Base-by-base conservation (phyloP, 2,113 vertebrate species). In the Pedionomus torquatus region DNA sequence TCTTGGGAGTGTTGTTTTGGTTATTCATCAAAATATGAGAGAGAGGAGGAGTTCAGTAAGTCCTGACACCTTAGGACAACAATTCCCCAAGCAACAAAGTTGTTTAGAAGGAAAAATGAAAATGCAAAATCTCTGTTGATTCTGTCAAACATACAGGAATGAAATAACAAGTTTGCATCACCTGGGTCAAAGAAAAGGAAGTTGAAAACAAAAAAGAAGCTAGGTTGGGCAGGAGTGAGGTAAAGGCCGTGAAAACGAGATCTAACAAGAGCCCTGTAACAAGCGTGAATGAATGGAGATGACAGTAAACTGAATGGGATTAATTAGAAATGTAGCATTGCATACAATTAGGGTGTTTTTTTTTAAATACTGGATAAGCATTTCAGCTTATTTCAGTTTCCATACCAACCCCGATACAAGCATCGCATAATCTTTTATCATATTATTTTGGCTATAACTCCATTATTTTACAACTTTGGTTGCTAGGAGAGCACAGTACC, bases 391-490 rank as follows among this genome's bases (percentile, higher is more conserved):
- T 91, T 95, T 91, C 66, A 57, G 91, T 98, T 97, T 89, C 92
- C 83, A 96, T 97, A 94, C 74, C 93, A 95, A 96, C 95, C 87
- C 1, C 1, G 0, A 96, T 89, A 89, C 58, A 64, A 91, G 90
- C 95, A 92, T 91, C 93, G 75, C 84, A 91, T 94, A 76, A 95
- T 91, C 93, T 94, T 97, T 97, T 68, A 97, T 93, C 51, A 17
- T 92, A 90, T 93, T 97, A 89, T 96, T 96, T 95, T 57, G 75
- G 87, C 64, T 91, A 89, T 44, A 68, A 94, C 76, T 92, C 44
- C 76, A 94, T 97, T 96, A 97, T 97, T 96, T 97, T 94, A 94
- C 96, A 97, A 96, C 90, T 96, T 83, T 33, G 60, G 94, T 96
- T 96, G 78, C 96, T 85, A 96, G 83, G 95, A 95, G 90, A 97